phyloP scores from a whole-genome alignment of 2,888 invertebrate species.

The Amiota mariae region DNA sequence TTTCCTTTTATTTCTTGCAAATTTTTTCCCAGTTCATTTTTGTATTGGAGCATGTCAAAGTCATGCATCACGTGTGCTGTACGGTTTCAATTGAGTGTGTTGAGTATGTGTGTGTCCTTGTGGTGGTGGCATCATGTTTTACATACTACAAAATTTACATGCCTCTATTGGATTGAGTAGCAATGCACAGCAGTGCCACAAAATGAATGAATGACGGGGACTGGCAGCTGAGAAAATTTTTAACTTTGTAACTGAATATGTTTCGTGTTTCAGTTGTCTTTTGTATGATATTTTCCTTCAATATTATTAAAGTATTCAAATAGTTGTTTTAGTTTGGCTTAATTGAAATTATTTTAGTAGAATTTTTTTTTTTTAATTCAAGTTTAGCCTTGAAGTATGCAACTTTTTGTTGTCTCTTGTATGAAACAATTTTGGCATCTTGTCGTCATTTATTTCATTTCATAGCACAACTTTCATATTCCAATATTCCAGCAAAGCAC shows the following conservation, averaged over 20 bases:
- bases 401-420: neutral
- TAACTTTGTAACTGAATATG: neutral
- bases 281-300: neutral
- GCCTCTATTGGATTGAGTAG: slow-evolving; percentile 25
- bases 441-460: neutral
- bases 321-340: no score
- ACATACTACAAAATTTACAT: slow-evolving; percentile 44
- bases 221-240: neutral
- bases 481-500: slow-evolving; percentile 1
- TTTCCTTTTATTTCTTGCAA: slow-evolving; percentile 22
- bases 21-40: slow-evolving; percentile 30
- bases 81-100: slow-evolving; percentile 48
- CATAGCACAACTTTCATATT: neutral
- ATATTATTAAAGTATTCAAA: no score
- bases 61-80: slow-evolving; percentile 57
- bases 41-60: slow-evolving; percentile 50
- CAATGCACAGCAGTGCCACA: neutral
- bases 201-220: neutral
- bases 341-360: no score
- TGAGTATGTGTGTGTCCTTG: slow-evolving; percentile 45
- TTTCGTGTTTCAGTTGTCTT: neutral
- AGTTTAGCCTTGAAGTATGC: neutral
- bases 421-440: neutral
- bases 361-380: no score
- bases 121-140: slow-evolving; percentile 57